Percentiles rank a stretch among this genome's conserved stretches.
Conservation (phyloP, 2,113 vertebrate species). For the Eclectus roratus region DNA sequence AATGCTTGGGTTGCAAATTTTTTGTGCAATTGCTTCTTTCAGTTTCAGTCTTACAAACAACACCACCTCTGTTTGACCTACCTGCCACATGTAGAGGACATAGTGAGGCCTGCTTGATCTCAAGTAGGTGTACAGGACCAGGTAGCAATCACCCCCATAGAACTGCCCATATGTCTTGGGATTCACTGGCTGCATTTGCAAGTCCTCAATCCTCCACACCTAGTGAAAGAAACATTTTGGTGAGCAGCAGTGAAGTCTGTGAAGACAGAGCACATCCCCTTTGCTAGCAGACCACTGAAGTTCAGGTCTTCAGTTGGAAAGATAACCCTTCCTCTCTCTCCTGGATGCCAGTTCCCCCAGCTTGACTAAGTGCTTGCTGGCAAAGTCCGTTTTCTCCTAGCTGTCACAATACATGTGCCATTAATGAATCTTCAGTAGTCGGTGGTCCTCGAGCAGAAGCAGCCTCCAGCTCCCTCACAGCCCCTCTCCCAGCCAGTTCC, state of each 20-base stretch:
- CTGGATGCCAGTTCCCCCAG: not conserved
- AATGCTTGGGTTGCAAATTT: not conserved
- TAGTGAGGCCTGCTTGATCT: constrained; percentile 77
- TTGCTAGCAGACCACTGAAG: not conserved
- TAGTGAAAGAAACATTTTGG: constrained; percentile 2
- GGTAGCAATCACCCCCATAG: constrained; percentile 90
- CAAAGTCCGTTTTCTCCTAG: not conserved
- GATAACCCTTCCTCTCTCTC: not conserved
- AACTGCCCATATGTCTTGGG: constrained; percentile 83
- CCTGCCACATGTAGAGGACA: constrained; percentile 92
- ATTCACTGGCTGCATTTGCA: constrained; percentile 80
- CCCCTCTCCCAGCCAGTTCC: not conserved
- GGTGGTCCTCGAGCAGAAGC: not conserved
- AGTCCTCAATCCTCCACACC: constrained; percentile 89
- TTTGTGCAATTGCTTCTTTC: not conserved
- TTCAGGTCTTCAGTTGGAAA: not conserved
- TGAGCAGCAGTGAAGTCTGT: not conserved
- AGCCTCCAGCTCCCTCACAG: not conserved
- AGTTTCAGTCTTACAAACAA: not conserved
- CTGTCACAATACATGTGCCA: not conserved
- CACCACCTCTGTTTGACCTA: constrained; percentile 34
- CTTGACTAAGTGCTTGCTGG: not conserved
- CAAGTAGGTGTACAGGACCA: constrained; percentile 86
- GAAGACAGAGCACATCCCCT: not conserved
- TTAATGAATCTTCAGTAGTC: not conserved